A percentile compares a stretch with the other conserved stretches of the same genome.
Conservation (phyloP, 2,888 invertebrate genomes). For the Drosophila cognata region DNA sequence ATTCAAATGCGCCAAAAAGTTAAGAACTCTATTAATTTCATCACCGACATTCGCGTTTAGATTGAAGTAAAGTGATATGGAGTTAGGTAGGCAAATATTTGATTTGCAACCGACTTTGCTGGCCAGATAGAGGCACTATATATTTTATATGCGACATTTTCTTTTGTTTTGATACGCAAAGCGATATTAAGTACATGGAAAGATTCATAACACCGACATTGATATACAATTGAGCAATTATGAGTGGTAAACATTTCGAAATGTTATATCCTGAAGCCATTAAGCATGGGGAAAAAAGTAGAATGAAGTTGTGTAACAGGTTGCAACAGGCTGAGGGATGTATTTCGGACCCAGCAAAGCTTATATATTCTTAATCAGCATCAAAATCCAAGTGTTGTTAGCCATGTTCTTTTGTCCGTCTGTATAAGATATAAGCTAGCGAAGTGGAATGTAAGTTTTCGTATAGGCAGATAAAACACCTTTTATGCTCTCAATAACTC, state of each 20-base stretch:
- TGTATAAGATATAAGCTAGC: background rate
- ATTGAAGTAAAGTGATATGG: constrained; percentile 14
- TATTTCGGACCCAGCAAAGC: background rate
- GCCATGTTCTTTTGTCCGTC: background rate
- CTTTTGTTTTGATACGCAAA: background rate
- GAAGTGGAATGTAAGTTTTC: background rate
- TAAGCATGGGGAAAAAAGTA: background rate
- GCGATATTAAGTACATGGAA: background rate
- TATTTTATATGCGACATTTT: background rate
- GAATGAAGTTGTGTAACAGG: background rate
- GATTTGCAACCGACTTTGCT: background rate
- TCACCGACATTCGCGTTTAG: constrained; percentile 40
- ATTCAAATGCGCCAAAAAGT: constrained; percentile 47
- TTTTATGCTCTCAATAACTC: background rate
- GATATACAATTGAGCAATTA: background rate
- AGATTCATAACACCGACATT: background rate
- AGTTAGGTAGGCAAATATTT: background rate
- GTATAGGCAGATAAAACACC: too few species aligned
- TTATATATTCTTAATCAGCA: background rate
- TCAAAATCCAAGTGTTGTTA: background rate
- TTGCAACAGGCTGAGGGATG: background rate
- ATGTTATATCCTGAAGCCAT: background rate
- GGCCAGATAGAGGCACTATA: background rate
- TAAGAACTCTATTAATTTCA: constrained; percentile 69
- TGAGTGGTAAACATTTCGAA: background rate